Conservation (phyloP, 2,888 invertebrate genomes). For the Trissoscelio sp. region DNA sequence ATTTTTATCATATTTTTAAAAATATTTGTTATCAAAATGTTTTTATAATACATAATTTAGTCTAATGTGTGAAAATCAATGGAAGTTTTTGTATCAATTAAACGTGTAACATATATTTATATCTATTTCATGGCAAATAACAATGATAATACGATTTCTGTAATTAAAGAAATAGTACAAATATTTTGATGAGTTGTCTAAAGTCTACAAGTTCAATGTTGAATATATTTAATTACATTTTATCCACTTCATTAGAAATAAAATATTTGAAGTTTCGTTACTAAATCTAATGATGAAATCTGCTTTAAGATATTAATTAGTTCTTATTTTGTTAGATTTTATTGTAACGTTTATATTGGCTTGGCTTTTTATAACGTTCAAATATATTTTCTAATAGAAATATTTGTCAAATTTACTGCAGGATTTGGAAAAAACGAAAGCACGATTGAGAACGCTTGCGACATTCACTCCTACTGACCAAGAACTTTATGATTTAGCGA, state of each 20-base stretch:
- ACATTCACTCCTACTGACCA: conserved; percentile 80
- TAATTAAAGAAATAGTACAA: background rate
- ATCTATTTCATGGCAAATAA: too few relatives aligned
- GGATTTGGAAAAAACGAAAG: conserved; percentile 78
- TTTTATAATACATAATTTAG: too few relatives aligned
- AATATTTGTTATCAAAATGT: background rate
- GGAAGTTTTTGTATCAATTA: background rate
- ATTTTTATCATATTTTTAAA: too few relatives aligned
- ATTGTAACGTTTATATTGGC: background rate
- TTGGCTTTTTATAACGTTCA: too few relatives aligned
- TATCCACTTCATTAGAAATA: background rate
- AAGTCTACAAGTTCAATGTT: background rate
- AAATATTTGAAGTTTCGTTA: too few relatives aligned
- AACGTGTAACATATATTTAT: background rate
- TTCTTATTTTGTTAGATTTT: too few relatives aligned
- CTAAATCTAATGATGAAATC: too few relatives aligned
- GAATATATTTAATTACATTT: background rate
- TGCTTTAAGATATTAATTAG: too few relatives aligned
- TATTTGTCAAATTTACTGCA: background rate
- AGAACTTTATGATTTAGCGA: conserved; percentile 76
- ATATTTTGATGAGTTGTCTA: background rate
- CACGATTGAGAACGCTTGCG: conserved; percentile 78
- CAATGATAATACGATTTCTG: background rate
- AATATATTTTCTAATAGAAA: too few relatives aligned
- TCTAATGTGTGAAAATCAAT: background rate